Percentiles rank a stretch among this genome's conserved stretches.
phyloP scores from a whole-genome alignment of 2,888 invertebrate genomes.

The Sthenelais limicola region DNA sequence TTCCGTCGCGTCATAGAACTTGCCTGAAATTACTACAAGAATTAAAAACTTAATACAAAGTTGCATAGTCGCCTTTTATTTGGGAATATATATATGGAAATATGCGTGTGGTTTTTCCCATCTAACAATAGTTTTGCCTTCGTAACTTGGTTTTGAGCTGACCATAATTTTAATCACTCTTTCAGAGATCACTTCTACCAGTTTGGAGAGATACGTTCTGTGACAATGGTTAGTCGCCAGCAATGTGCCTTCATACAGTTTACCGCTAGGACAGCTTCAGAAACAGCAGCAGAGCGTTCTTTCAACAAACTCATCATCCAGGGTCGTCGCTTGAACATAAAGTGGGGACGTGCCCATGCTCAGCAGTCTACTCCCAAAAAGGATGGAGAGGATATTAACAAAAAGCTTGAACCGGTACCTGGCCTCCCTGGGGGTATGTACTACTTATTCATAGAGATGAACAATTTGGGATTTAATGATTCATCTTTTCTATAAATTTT shows the following conservation, averaged over 20 bases:
- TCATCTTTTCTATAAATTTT: too few relatives aligned
- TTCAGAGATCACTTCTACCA: slow-evolving; percentile 96
- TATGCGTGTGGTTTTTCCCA: too few relatives aligned
- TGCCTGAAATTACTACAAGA: too few relatives aligned
- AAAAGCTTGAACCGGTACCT: slow-evolving; percentile 80
- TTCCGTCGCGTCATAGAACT: too few relatives aligned
- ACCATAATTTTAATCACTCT: slow-evolving; percentile 10
- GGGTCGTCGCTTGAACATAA: slow-evolving; percentile 88
- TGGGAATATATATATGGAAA: too few relatives aligned
- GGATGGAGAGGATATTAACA: slow-evolving; percentile 57
- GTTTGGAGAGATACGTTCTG: slow-evolving; percentile 95
- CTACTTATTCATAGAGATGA: too few relatives aligned
- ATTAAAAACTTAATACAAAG: too few relatives aligned
- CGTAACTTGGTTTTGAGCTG: too few relatives aligned
- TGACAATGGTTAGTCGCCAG: slow-evolving; percentile 92
- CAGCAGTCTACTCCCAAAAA: slow-evolving; percentile 61
- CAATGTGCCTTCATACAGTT: slow-evolving; percentile 97
- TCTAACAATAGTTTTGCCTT: too few relatives aligned
- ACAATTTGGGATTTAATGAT: too few relatives aligned
- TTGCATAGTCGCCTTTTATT: too few relatives aligned
- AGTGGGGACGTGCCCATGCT: slow-evolving; percentile 98
- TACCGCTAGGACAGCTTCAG: slow-evolving; percentile 90
- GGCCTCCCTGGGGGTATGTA: slow-evolving; percentile 79
- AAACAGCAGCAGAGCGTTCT: slow-evolving; percentile 82
- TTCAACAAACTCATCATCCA: slow-evolving; percentile 92